Conservation (phyloP, 2,888 invertebrate genomes). For the Acanthopleura granulata region DNA sequence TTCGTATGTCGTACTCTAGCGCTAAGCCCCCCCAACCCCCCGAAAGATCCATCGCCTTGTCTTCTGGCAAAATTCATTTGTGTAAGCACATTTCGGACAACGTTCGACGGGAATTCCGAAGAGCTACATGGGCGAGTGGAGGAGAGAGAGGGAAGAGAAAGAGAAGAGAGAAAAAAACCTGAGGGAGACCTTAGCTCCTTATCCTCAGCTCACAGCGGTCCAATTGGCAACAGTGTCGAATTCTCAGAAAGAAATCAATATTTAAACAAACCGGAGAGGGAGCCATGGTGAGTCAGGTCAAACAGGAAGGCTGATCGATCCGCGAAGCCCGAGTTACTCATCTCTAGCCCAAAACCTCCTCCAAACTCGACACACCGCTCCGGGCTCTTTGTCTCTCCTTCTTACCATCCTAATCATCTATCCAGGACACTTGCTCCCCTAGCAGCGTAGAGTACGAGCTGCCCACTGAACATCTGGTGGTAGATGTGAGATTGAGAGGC, state of each 20-base stretch:
- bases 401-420: not conserved
- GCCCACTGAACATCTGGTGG: too few species aligned
- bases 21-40: slow-evolving; percentile 7
- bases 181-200: not conserved
- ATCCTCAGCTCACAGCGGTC: not conserved
- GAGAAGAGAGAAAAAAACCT: not conserved
- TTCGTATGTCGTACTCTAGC: not conserved
- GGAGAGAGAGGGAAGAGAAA: not conserved
- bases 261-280: slow-evolving; percentile 17
- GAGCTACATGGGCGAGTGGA: not conserved
- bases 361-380: not conserved
- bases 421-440: too few species aligned
- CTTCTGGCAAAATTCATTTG: slow-evolving; percentile 13
- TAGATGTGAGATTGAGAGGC: too few species aligned
- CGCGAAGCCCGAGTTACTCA: slow-evolving; percentile 19
- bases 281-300: slow-evolving; percentile 9
- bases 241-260: slow-evolving; percentile 12
- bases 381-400: slow-evolving; percentile 20
- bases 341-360: not conserved
- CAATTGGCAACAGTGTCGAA: slow-evolving; percentile 19
- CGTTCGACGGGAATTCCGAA: not conserved
- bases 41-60: not conserved
- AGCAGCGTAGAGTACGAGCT: too few species aligned
- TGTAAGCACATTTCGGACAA: slow-evolving; percentile 19
- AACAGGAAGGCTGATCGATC: slow-evolving; percentile 30